Evolutionary conservation across 2,888 invertebrate species (phyloP).

Genomic region (Phorcus lineatus): DNA sequence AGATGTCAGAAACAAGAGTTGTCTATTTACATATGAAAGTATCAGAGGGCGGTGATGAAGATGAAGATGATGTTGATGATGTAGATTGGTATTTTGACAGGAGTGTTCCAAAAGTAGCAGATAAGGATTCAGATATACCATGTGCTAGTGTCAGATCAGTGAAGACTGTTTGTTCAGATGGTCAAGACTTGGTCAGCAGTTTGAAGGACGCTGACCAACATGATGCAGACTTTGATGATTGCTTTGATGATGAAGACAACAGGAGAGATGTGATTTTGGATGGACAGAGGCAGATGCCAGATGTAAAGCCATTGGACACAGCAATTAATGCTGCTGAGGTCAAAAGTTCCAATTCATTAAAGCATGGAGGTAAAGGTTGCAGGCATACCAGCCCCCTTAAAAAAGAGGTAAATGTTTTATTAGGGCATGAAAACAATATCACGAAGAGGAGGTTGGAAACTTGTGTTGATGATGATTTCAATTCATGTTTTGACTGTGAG

Average conservation of each 20-base stretch:
- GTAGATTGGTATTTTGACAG: not conserved
- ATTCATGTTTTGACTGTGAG: not conserved
- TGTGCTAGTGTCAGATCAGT: not conserved
- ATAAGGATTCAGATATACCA: not conserved
- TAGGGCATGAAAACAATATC: too few species aligned
- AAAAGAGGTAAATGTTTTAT: too few species aligned
- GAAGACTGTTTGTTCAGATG: not conserved
- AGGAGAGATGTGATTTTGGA: not conserved
- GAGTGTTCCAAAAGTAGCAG: not conserved
- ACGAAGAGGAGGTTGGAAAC: too few species aligned
- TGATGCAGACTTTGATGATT: constrained; percentile 1
- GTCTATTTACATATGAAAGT: not conserved
- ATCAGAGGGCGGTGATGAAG: not conserved
- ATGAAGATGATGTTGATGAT: not conserved
- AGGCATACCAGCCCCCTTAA: too few species aligned
- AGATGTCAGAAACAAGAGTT: not conserved
- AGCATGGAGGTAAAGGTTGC: too few species aligned
- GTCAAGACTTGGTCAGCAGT: not conserved
- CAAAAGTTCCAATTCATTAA: too few species aligned
- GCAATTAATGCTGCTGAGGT: too few species aligned
- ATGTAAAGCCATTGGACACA: too few species aligned
- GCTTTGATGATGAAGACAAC: not conserved
- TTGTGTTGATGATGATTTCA: not conserved
- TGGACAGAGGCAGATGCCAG: not conserved
- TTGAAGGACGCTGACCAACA: not conserved